Percentiles rank a stretch among this genome's conserved stretches.
Conservation (phyloP, 2,888 invertebrate species). For the Cataglyphis altisquamis region DNA sequence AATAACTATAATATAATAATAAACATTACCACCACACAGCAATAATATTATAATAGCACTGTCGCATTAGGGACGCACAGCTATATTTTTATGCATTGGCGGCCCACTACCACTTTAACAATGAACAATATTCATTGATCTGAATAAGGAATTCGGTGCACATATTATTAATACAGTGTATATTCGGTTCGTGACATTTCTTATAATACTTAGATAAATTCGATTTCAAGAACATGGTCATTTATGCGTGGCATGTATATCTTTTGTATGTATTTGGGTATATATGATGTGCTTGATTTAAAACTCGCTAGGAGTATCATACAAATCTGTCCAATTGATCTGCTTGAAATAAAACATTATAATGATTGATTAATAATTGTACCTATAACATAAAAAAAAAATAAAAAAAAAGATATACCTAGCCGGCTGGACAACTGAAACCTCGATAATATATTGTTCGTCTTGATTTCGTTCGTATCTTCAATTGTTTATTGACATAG, state of each 20-base stretch:
- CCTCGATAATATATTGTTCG: neutral
- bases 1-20: conserved; percentile 82
- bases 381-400: neutral
- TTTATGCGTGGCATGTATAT: conserved; percentile 48
- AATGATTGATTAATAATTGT: neutral
- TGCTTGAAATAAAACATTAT: conserved; percentile 15
- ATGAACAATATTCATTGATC: conserved; percentile 75
- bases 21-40: conserved; percentile 81
- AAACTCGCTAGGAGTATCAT: conserved; percentile 62
- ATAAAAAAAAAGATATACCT: neutral
- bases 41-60: conserved; percentile 81
- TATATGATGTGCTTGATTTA: conserved; percentile 56
- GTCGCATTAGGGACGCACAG: conserved; percentile 75
- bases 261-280: neutral
- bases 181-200: conserved; percentile 64
- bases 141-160: conserved; percentile 74
- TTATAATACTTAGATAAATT: conserved; percentile 60
- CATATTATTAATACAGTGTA: conserved; percentile 71
- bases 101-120: conserved; percentile 77
- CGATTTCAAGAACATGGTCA: conserved; percentile 60
- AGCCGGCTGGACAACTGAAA: conserved; percentile 21
- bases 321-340: conserved; percentile 50
- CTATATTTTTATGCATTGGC: conserved; percentile 74
- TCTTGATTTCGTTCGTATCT: conserved; percentile 16
- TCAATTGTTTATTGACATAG: conserved; percentile 12